These are phyloP conservation scores for Hiodon alosoides DNA, from an alignment of 2,113 vertebrate genomes.

Conservation along the genomic window DNA sequence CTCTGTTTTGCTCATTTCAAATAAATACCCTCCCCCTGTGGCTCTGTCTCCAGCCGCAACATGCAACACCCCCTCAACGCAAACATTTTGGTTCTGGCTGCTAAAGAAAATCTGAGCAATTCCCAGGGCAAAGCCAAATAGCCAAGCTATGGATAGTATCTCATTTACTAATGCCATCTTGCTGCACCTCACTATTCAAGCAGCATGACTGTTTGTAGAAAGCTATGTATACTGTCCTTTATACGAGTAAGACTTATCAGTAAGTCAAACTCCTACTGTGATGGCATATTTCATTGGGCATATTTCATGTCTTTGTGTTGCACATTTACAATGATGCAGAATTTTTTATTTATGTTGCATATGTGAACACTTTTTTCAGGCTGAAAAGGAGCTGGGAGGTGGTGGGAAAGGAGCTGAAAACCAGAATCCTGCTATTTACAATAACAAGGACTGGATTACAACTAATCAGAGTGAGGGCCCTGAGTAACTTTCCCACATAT, in stretches of 20 bases:
- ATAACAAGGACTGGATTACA: slow-evolving; percentile 47
- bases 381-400: slow-evolving; percentile 17
- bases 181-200: no score
- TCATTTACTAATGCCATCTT: no score
- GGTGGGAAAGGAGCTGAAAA: slow-evolving; percentile 29
- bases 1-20: no score
- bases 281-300: slow-evolving; percentile 25
- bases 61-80: no score
- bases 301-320: slow-evolving; percentile 31
- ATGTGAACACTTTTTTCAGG: slow-evolving; percentile 35
- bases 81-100: no score
- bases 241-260: neutral
- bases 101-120: no score
- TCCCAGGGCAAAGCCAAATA: no score
- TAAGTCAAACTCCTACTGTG: slow-evolving; percentile 25
- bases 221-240: neutral
- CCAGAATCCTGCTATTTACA: slow-evolving; percentile 34
- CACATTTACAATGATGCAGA: neutral
- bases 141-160: no score
- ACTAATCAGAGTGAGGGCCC: slow-evolving; percentile 30
- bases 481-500: slow-evolving; percentile 21
- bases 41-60: no score
- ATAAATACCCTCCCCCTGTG: no score
- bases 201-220: no score
- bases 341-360: slow-evolving; percentile 23